A percentile compares a stretch with the other conserved stretches of the same genome.
These are phyloP conservation scores for Calidris pugnax DNA, from an alignment of 2,113 vertebrate genomes.

Conservation along the genomic window DNA sequence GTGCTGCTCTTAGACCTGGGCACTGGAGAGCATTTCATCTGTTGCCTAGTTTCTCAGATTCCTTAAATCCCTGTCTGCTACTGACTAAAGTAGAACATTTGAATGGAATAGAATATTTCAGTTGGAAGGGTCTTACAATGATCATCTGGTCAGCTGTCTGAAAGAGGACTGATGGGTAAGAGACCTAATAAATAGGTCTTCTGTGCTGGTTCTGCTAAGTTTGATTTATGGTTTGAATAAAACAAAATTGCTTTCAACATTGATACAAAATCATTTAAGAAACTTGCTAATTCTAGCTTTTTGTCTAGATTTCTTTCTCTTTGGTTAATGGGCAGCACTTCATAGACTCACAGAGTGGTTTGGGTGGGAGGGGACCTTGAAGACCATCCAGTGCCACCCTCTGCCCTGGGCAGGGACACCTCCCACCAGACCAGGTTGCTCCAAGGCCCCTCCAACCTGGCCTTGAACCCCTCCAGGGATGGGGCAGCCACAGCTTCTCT, in stretches of 20 bases:
- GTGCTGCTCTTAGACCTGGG: neutral
- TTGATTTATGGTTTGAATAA: neutral
- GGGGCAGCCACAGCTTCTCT: too few relatives aligned
- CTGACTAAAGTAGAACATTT: neutral
- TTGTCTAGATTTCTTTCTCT: neutral
- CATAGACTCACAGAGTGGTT: neutral
- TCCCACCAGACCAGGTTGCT: neutral
- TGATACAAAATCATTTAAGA: neutral
- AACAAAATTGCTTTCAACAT: neutral
- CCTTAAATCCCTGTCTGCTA: neutral
- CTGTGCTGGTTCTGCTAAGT: neutral
- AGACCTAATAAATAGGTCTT: neutral
- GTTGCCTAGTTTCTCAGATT: neutral
- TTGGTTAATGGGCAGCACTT: neutral
- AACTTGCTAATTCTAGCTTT: neutral
- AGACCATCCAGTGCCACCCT: neutral
- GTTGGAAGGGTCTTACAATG: neutral
- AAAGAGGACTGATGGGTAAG: neutral
- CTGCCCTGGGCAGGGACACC: too few relatives aligned
- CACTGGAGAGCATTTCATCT: neutral
- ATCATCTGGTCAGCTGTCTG: neutral
- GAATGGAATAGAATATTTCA: neutral
- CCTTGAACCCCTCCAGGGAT: neutral
- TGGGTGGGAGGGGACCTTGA: too few relatives aligned
- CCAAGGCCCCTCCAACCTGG: neutral